These are phyloP conservation scores for Epinephelus coioides DNA, from an alignment of 2,797 vertebrate species.

Conservation along the genomic window DNA sequence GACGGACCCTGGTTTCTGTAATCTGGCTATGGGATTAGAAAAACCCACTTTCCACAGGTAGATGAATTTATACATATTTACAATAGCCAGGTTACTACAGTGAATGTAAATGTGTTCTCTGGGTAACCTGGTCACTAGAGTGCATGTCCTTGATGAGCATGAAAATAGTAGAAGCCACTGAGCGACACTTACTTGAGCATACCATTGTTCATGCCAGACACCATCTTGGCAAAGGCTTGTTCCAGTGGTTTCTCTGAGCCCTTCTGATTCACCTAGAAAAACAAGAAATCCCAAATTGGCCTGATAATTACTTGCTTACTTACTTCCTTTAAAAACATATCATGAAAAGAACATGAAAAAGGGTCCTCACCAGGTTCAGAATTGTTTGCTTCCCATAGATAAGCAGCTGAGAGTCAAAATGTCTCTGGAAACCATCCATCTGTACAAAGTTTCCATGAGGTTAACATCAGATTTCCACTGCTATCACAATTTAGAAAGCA, in stretches of 20 bases:
- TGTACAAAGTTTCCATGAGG: constrained; percentile 62
- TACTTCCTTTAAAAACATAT: background rate
- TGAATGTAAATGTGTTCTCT: too few species aligned
- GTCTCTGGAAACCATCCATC: constrained; percentile 98
- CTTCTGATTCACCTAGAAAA: constrained; percentile 94
- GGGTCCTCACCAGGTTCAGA: constrained; percentile 92
- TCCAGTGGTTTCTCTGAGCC: constrained; percentile 97
- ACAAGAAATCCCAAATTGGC: background rate
- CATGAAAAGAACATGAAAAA: background rate
- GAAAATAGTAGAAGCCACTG: background rate
- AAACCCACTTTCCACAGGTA: too few species aligned
- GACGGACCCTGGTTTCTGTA: background rate
- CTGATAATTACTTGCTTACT: background rate
- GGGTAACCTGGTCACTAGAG: too few species aligned
- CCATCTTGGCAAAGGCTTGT: constrained; percentile 94
- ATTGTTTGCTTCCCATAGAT: constrained; percentile 98
- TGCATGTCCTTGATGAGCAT: background rate
- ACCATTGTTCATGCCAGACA: constrained; percentile 90
- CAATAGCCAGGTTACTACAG: too few species aligned
- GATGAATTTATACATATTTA: too few species aligned
- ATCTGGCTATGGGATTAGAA: too few species aligned
- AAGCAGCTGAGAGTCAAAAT: constrained; percentile 97
- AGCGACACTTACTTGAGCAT: constrained; percentile 89
- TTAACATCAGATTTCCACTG: constrained; percentile 5
- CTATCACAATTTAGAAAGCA: background rate